Conservation (phyloP, 2,797 vertebrate genomes). For the Pseudochromis fuscus region DNA sequence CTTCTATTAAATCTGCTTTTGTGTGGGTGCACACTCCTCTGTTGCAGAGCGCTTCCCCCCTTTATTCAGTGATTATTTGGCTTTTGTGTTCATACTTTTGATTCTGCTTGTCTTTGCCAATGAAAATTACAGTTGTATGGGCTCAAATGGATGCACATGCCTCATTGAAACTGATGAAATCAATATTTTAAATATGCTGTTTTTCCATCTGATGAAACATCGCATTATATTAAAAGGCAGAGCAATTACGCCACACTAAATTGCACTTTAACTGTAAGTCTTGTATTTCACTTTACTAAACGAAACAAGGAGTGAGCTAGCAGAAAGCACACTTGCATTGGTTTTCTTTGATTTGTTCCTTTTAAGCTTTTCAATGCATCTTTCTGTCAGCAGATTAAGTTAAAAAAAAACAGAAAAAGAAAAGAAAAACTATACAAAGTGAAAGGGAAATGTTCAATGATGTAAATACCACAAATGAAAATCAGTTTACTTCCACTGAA, state of each 20-base stretch:
- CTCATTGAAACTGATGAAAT: constrained; percentile 58
- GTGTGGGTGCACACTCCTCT: constrained; percentile 33
- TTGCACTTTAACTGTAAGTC: constrained; percentile 24
- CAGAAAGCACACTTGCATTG: constrained; percentile 1
- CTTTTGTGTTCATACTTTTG: constrained; percentile 2
- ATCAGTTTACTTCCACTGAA: background rate
- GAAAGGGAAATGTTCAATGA: background rate
- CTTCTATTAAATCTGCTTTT: constrained; percentile 45
- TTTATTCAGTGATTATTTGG: constrained; percentile 3
- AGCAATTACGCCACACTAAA: constrained; percentile 29
- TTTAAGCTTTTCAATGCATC: background rate
- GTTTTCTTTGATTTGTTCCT: constrained; percentile 4
- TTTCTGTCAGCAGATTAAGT: background rate
- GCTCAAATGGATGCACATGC: constrained; percentile 30
- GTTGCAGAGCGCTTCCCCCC: constrained; percentile 6
- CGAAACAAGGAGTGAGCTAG: constrained; percentile 15
- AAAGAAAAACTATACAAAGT: background rate
- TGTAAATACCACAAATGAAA: background rate
- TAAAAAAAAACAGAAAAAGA: background rate
- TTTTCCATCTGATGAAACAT: constrained; percentile 54
- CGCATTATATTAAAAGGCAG: constrained; percentile 43
- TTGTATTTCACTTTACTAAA: constrained; percentile 10
- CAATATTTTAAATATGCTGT: constrained; percentile 50
- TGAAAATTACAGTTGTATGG: constrained; percentile 52
- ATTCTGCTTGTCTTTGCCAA: constrained; percentile 16